Conservation (phyloP, 2,888 invertebrate genomes). For the Helicoverpa assulta region DNA sequence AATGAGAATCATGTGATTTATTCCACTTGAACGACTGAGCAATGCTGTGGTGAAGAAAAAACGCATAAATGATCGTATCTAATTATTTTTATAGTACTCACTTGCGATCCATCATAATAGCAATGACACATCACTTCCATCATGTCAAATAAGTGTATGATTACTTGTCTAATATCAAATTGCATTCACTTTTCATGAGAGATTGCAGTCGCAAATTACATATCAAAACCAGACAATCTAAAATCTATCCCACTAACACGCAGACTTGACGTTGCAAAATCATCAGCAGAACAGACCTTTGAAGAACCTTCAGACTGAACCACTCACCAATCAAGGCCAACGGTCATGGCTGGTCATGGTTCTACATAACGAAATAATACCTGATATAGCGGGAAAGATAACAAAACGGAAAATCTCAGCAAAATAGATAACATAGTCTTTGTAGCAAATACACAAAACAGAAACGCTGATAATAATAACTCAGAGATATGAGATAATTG, state of each 20-base stretch:
- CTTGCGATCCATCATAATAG: conserved; percentile 24
- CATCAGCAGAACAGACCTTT: conserved; percentile 73
- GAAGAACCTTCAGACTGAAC: conserved; percentile 76
- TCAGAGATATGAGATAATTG: conserved; percentile 28
- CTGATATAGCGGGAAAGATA: conserved; percentile 61
- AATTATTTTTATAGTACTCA: conserved; percentile 30
- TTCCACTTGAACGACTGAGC: conserved; percentile 31
- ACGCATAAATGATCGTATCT: conserved; percentile 16
- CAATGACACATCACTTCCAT: conserved; percentile 27
- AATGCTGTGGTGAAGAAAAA: conserved; percentile 33
- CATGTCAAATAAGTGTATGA: conserved; percentile 4
- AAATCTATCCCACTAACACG: conserved; percentile 57
- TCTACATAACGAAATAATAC: conserved; percentile 72
- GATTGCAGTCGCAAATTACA: conserved; percentile 22
- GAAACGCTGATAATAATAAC: conserved; percentile 39
- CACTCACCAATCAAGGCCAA: conserved; percentile 85
- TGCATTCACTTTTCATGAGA: conserved; percentile 12
- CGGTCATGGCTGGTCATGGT: conserved; percentile 86
- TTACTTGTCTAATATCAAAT: conserved; percentile 10
- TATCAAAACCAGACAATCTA: conserved; percentile 27
- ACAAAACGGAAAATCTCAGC: conserved; percentile 41
- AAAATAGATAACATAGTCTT: conserved; percentile 29
- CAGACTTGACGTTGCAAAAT: conserved; percentile 77
- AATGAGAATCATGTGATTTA: conserved; percentile 38
- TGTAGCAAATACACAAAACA: conserved; percentile 22